Evolutionary conservation across 2,797 vertebrate species (phyloP).

Genomic region (Phalanger gymnotis): DNA sequence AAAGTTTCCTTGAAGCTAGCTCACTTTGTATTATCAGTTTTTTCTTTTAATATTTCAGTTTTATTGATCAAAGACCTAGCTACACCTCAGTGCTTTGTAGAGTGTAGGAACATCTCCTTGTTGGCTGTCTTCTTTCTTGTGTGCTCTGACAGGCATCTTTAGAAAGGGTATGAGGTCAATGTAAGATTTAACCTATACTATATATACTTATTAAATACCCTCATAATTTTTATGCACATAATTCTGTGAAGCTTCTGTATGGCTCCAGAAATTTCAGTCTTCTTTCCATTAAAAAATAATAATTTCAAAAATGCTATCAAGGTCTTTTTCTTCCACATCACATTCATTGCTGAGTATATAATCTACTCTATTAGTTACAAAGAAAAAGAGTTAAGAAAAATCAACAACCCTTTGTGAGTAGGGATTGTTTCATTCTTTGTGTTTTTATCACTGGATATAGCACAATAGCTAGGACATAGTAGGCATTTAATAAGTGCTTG

Average conservation of each 20-base stretch:
- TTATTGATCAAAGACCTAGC: background rate
- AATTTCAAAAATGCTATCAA: background rate
- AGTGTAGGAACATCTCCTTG: background rate
- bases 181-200: background rate
- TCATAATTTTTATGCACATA: slow-evolving; percentile 19
- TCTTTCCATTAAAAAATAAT: background rate
- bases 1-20: slow-evolving; percentile 10
- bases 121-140: background rate
- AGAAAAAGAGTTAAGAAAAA: background rate
- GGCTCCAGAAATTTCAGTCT: background rate
- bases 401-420: background rate
- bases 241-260: slow-evolving; percentile 6
- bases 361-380: background rate
- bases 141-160: background rate
- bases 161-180: slow-evolving; percentile 8
- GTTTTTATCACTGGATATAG: background rate
- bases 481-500: background rate
- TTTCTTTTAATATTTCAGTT: slow-evolving; percentile 33
- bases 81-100: background rate
- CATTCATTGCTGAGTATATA: background rate
- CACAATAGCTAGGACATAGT: background rate
- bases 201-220: slow-evolving; percentile 1
- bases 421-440: background rate
- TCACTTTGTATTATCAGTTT: slow-evolving; percentile 27
- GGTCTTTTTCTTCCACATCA: background rate